Evolutionary conservation across 2,888 invertebrate species (phyloP).

Genomic region (Microplitis manilae): DNA sequence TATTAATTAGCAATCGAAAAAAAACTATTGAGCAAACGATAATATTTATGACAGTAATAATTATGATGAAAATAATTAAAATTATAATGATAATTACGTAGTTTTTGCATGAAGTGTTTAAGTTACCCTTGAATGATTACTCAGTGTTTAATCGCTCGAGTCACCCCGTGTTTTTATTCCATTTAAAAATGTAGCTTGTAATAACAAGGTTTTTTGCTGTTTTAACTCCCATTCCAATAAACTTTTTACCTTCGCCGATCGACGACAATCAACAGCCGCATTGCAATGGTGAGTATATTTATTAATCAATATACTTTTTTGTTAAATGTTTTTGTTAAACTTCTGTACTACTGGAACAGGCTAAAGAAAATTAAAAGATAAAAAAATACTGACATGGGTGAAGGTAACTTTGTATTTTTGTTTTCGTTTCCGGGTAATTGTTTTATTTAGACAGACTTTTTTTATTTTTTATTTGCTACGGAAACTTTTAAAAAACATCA

Average conservation of each 20-base stretch:
- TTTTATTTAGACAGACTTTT: too few relatives aligned
- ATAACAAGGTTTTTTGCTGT: neutral
- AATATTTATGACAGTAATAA: neutral
- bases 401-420: too few relatives aligned
- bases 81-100: neutral
- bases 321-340: neutral
- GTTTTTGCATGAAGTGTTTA: conserved; percentile 1
- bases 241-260: neutral
- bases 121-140: neutral
- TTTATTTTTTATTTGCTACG: too few relatives aligned
- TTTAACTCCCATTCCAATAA: neutral
- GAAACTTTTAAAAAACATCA: too few relatives aligned
- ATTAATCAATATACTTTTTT: neutral
- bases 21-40: neutral
- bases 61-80: too few relatives aligned
- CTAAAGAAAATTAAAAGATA: too few relatives aligned
- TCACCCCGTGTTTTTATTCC: neutral
- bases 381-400: too few relatives aligned
- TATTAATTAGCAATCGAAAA: neutral
- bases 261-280: neutral
- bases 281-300: neutral
- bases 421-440: too few relatives aligned
- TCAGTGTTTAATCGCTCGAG: neutral
- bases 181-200: neutral
- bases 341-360: neutral